Evolutionary conservation across 2,797 vertebrate genomes (phyloP), one percentile per base, ranked within the genome.

Genomic region (Selene dorsalis): DNA sequence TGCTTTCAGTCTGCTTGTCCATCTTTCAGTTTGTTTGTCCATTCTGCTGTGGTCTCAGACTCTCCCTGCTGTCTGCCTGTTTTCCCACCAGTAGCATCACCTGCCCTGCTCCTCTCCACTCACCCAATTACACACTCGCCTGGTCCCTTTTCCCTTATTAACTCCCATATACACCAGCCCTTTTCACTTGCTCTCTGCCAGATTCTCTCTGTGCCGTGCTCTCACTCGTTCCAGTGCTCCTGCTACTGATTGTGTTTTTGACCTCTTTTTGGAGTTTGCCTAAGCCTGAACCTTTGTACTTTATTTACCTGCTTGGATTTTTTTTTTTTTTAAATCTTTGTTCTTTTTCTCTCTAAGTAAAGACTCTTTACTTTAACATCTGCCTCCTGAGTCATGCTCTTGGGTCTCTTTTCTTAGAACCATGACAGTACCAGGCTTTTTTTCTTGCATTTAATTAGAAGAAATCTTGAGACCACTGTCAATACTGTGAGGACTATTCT

Each of bases 371-470:
- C 20, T 39, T 24, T 38, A 4, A 39, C 13, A 61, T 61, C 11
- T 41, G 14, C 22, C 22, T 22, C 2, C 11, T 52, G 48, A 52
- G 52, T 39, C 58, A 10, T 35, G 30, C 30, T 38, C 20, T 16
- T 41, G 22, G 13, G 59, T 41, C 7, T 4, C 35, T 41, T 61
- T 24, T 43, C 14, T 24, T 38, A 41, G n/a, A 41, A 24, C 22
- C 14, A 22, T 69, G 71, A 79, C 79, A 60, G 57, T 69, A 76
- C 4, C 47, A 10, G 57, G 43, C 66, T 62, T 35, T 63, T 67
- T 62, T 5, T 20, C 24, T 70, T 13, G 2, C 28, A 70, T 60
- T 75, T 38, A 47, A 41, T 62, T 62, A 39, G 43, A 55, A 58
- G 28, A 75, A 61, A 66, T 30, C 28, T 60, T 0, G 4, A 24